Conservation (phyloP, 2,797 vertebrate species). For the Phataginus tricuspis region DNA sequence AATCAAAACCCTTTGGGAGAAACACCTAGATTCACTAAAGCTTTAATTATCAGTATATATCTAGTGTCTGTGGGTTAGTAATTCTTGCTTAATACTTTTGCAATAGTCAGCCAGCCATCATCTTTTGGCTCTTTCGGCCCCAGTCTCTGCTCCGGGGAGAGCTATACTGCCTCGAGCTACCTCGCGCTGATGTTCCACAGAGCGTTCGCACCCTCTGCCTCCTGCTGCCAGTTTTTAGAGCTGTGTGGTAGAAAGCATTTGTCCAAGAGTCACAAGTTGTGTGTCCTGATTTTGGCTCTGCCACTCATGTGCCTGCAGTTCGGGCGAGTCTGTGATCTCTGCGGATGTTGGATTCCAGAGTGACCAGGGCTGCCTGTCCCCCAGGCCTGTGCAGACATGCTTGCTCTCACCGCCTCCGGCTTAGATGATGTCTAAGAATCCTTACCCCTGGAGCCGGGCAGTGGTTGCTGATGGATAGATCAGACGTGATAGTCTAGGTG, state of each 20-base stretch:
- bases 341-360: not conserved
- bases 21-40: not conserved
- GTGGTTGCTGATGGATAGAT: rapidly evolving
- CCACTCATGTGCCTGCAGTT: not conserved
- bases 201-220: not conserved
- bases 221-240: not conserved
- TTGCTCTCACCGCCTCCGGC: not conserved
- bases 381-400: not conserved
- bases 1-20: not conserved
- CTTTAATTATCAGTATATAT: not conserved
- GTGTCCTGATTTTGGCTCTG: not conserved
- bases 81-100: not conserved
- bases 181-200: not conserved
- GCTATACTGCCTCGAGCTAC: not conserved
- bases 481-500: not conserved
- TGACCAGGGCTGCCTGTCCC: not conserved
- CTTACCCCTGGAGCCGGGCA: not conserved
- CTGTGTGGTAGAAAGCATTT: not conserved
- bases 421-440: not conserved
- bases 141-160: not conserved
- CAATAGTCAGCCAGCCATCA: not conserved
- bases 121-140: not conserved
- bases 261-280: not conserved
- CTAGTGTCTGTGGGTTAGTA: not conserved
- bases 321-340: not conserved